A percentile compares a stretch with the other conserved stretches of the same genome.
These are phyloP conservation scores for Hirtodrosophila alboralis DNA, from an alignment of 2,888 invertebrate genomes.

Conservation along the genomic window DNA sequence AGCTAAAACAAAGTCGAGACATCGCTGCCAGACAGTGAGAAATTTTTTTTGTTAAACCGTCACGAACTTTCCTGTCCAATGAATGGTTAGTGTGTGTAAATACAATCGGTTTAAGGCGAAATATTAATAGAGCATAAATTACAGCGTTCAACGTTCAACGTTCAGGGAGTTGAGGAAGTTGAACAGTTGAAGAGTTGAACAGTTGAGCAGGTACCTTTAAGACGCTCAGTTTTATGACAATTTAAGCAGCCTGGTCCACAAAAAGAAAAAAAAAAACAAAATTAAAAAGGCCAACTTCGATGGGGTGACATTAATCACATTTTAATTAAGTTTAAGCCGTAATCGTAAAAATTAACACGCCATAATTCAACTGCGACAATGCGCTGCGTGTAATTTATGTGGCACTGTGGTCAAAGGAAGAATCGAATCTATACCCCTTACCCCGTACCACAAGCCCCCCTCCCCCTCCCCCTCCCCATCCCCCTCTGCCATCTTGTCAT, in stretches of 20 bases:
- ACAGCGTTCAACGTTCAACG: slow-evolving; percentile 52
- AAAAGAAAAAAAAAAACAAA: no score
- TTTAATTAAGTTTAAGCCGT: slow-evolving; percentile 78
- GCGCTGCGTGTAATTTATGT: slow-evolving; percentile 77
- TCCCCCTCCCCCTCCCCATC: not conserved
- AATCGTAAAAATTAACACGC: slow-evolving; percentile 78
- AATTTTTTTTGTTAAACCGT: slow-evolving; percentile 28
- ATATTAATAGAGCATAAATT: slow-evolving; percentile 81
- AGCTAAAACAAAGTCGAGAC: slow-evolving; percentile 41
- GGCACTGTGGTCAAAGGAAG: slow-evolving; percentile 40
- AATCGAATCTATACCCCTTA: slow-evolving; percentile 3
- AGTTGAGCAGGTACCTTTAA: slow-evolving; percentile 30
- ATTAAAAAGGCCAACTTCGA: slow-evolving; percentile 17
- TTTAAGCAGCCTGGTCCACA: slow-evolving; percentile 66
- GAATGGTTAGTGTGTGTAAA: slow-evolving; percentile 9
- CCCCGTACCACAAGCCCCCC: not conserved
- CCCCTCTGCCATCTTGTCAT: no score
- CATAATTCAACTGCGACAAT: slow-evolving; percentile 78
- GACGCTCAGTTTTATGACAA: slow-evolving; percentile 62
- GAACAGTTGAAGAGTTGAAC: slow-evolving; percentile 13
- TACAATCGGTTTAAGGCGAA: slow-evolving; percentile 54
- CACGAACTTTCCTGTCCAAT: slow-evolving; percentile 18
- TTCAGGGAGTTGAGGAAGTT: slow-evolving; percentile 22
- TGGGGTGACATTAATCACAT: slow-evolving; percentile 72
- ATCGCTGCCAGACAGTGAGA: slow-evolving; percentile 11